Conservation (phyloP, 1,140 invertebrate species). For the Atta texana region DNA sequence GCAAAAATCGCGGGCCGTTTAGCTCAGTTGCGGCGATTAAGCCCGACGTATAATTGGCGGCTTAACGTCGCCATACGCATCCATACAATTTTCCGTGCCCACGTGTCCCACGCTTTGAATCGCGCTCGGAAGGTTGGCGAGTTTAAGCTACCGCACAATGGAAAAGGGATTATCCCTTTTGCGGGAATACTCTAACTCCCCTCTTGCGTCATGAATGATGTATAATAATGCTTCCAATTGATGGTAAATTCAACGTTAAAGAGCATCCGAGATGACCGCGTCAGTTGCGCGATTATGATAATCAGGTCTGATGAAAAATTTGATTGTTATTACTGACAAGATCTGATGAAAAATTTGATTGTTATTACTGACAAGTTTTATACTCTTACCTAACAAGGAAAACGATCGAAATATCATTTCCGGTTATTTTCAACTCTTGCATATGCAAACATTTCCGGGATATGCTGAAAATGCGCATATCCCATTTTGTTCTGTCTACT, state of each 20-base stretch:
- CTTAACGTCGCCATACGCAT: slow-evolving; percentile 69
- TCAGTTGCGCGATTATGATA: neutral
- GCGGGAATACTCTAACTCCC: slow-evolving; percentile 14
- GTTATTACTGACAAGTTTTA: neutral
- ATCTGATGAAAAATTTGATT: neutral
- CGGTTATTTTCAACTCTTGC: neutral
- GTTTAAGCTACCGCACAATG: slow-evolving; percentile 65
- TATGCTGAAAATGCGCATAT: neutral
- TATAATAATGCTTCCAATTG: slow-evolving; percentile 49
- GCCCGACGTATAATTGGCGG: slow-evolving; percentile 60
- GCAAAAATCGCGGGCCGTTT: slow-evolving; percentile 49
- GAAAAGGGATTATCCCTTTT: slow-evolving; percentile 69
- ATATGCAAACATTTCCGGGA: neutral
- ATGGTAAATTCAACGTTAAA: slow-evolving; percentile 40
- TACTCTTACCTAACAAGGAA: neutral
- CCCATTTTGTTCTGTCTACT: neutral
- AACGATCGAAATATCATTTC: neutral
- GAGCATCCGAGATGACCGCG: slow-evolving; percentile 18
- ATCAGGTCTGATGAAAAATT: neutral
- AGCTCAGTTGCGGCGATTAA: slow-evolving; percentile 72
- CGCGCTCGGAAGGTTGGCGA: slow-evolving; percentile 58
- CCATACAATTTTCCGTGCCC: slow-evolving; percentile 64
- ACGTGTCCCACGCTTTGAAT: slow-evolving; percentile 43
- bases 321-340: neutral
- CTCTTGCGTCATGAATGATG: slow-evolving; percentile 38